phyloP scores from a whole-genome alignment of 2,888 invertebrate genomes.

The Catocala nupta region DNA sequence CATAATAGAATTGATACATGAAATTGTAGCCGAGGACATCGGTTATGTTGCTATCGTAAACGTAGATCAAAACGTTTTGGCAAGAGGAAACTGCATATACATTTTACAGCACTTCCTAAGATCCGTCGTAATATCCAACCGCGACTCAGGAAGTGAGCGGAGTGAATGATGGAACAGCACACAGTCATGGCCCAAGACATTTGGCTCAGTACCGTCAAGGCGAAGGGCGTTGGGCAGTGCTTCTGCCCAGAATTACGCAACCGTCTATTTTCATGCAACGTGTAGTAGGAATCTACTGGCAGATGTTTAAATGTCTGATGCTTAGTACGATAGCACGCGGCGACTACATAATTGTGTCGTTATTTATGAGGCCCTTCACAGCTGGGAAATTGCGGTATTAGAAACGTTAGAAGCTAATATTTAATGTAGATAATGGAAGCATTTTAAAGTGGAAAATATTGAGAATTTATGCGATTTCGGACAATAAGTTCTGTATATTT shows the following conservation, averaged over 20 bases:
- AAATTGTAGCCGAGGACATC: background rate
- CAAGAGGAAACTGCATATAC: conserved; percentile 2
- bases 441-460: background rate
- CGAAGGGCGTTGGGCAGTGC: conserved; percentile 63
- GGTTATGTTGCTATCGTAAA: too few species aligned
- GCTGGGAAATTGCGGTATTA: background rate
- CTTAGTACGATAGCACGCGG: background rate
- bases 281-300: conserved; percentile 45
- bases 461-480: too few species aligned
- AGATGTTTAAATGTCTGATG: conserved; percentile 31
- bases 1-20: background rate
- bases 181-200: conserved; percentile 57
- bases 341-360: conserved; percentile 14
- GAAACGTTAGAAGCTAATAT: background rate
- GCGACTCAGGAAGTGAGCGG: conserved; percentile 16
- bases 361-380: conserved; percentile 22
- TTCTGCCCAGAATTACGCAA: conserved; percentile 48
- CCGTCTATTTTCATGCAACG: conserved; percentile 48
- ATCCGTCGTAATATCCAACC: conserved; percentile 11
- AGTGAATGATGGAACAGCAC: conserved; percentile 35
- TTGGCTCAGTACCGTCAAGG: conserved; percentile 63
- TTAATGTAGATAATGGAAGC: background rate
- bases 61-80: too few species aligned
- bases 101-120: conserved; percentile 8
- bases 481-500: too few species aligned